Base-by-base conservation (phyloP, 2,888 invertebrate genomes). In the Drepana falcataria region DNA sequence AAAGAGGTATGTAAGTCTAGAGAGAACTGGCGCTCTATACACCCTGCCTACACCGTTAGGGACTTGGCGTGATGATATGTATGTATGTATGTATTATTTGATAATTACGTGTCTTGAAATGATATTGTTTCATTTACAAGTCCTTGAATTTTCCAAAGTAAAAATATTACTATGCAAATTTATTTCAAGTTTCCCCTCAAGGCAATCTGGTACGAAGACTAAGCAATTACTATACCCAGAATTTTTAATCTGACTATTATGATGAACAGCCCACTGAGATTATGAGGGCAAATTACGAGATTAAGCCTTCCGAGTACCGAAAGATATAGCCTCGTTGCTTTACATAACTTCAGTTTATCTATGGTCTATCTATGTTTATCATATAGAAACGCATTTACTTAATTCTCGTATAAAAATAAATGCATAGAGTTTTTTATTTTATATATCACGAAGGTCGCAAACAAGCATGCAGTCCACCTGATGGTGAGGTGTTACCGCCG, bases 191-290 rank as follows among this genome's bases (percentile, higher is more conserved):
- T 2, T 55, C 59, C 60, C 67, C 53, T 51, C 53, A 70, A 81
- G 69, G 69, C 77, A 82, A 79, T 79, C 77, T 76, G 75, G 66
- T 76, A 73, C 66, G 74, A 81, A 71, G 75, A 73, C 79, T 68
- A 75, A 75, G 73, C 73, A 82, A 85, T 80, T 79, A 79, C 73
- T 76, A 74, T 71, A 75, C 72, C 69, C 71, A 75, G 79, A 81
- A 79, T 81, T 81, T 83, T 84, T 80, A 83, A 86, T 85, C 79
- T 80, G 63, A 77, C 83, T 78, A 84, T 86, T 84, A 83, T 79
- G 77, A 79, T 68, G 75, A 77, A 81, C 72, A 78, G 76, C 71
- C 65, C 70, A 68, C 68, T 65, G 77, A 80, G 80, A 84, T 85
- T 83, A 80, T 68, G 69, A 66, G 62, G 63, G 66, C 71, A 75